Evolutionary conservation across 2,797 vertebrate species (phyloP).

Genomic region (Triplophysa yarkandensis): DNA sequence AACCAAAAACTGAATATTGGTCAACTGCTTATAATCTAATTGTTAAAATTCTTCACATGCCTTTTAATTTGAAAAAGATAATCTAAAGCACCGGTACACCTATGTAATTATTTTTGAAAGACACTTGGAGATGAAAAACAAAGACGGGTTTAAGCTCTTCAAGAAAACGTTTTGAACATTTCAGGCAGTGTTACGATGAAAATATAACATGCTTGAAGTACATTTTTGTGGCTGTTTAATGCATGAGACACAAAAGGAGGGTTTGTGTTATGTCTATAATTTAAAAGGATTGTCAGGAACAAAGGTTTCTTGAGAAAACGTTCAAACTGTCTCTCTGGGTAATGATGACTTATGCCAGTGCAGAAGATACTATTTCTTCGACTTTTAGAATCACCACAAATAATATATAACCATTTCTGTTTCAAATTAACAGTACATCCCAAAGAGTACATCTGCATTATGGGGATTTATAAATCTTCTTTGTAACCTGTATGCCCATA

Average conservation of each 20-base stretch:
- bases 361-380: slow-evolving; percentile 24
- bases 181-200: slow-evolving; percentile 28
- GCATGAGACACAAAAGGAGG: slow-evolving; percentile 9
- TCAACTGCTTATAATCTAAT: background rate
- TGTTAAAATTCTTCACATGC: background rate
- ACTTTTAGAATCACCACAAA: background rate
- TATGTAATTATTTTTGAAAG: background rate
- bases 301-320: slow-evolving; percentile 6
- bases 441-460: slow-evolving; percentile 10
- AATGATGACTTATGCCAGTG: slow-evolving; percentile 2
- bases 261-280: slow-evolving; percentile 22
- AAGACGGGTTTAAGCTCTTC: background rate
- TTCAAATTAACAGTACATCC: slow-evolving; percentile 23
- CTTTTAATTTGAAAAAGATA: background rate
- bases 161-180: slow-evolving; percentile 8
- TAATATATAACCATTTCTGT: slow-evolving; percentile 9
- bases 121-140: background rate
- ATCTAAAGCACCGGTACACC: background rate
- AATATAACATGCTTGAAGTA: slow-evolving; percentile 24
- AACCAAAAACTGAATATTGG: background rate
- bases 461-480: slow-evolving; percentile 6
- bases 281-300: slow-evolving; percentile 20
- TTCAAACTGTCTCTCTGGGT: slow-evolving; percentile 24
- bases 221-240: slow-evolving; percentile 19
- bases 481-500: background rate